Evolutionary conservation across 2,888 invertebrate species (phyloP).

Genomic region (Melinopterus prodromus): DNA sequence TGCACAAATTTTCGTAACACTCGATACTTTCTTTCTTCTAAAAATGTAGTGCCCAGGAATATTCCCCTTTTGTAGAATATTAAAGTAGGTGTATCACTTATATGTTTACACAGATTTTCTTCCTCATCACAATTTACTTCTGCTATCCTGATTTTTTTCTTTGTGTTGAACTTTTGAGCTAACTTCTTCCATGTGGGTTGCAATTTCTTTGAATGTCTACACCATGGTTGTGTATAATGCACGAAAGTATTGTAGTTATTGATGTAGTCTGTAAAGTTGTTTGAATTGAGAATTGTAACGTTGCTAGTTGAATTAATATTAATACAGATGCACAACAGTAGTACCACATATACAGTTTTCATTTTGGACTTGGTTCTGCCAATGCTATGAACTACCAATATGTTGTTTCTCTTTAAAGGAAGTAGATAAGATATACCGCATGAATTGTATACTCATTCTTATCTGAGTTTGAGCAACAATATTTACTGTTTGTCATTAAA

Average conservation of each 20-base stretch:
- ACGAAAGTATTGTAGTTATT: constrained; percentile 18
- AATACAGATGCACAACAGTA: not conserved
- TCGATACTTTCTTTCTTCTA: not conserved
- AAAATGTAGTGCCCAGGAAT: not conserved
- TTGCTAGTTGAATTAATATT: constrained; percentile 5
- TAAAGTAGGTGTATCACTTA: constrained; percentile 14
- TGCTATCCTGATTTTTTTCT: constrained; percentile 13
- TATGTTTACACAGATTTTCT: constrained; percentile 15
- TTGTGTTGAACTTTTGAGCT: constrained; percentile 1
- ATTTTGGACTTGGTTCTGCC: not conserved
- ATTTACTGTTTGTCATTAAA: not conserved
- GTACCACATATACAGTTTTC: not conserved
- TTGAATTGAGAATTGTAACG: constrained; percentile 14
- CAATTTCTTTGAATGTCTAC: constrained; percentile 10
- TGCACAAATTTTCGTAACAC: constrained; percentile 12
- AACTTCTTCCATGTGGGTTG: constrained; percentile 12
- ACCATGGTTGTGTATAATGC: constrained; percentile 17
- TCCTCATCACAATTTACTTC: constrained; percentile 15
- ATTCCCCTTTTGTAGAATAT: constrained; percentile 19
- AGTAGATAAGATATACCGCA: not conserved
- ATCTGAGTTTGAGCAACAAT: not conserved
- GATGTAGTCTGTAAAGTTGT: constrained; percentile 10
- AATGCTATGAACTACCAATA: not conserved
- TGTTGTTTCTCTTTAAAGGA: not conserved
- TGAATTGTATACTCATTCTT: not conserved